Percentiles rank a stretch among this genome's conserved stretches.
phyloP scores from a whole-genome alignment of 2,113 vertebrate species.

The Nannospalax galili region DNA sequence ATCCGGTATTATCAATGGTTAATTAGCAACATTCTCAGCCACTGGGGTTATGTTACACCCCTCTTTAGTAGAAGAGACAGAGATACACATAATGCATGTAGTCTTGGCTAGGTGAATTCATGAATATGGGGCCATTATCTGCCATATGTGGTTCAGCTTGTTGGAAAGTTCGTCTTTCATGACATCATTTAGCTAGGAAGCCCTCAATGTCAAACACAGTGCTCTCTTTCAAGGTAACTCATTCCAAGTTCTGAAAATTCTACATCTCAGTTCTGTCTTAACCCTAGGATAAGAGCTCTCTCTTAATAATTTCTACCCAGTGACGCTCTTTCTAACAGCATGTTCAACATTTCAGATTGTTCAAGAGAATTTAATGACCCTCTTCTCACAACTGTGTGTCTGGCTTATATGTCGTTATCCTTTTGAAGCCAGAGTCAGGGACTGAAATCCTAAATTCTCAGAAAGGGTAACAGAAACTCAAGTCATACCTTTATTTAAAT shows the following conservation, averaged over 20 bases:
- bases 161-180: not conserved
- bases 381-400: not conserved
- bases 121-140: not conserved
- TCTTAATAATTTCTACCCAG: not conserved
- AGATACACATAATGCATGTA: not conserved
- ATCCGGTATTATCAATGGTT: not conserved
- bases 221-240: not conserved
- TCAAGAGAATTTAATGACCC: not conserved
- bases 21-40: not conserved
- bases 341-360: not conserved
- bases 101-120: not conserved
- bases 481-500: not conserved
- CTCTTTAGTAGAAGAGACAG: not conserved
- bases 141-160: fast-evolving
- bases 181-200: not conserved
- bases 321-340: not conserved
- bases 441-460: not conserved
- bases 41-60: not conserved
- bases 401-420: not conserved
- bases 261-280: not conserved
- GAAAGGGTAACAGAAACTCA: not conserved
- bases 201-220: not conserved
- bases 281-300: not conserved
- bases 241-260: not conserved
- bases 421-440: not conserved